phyloP scores from a whole-genome alignment of 2,888 invertebrate species.

The Unio pictorum region DNA sequence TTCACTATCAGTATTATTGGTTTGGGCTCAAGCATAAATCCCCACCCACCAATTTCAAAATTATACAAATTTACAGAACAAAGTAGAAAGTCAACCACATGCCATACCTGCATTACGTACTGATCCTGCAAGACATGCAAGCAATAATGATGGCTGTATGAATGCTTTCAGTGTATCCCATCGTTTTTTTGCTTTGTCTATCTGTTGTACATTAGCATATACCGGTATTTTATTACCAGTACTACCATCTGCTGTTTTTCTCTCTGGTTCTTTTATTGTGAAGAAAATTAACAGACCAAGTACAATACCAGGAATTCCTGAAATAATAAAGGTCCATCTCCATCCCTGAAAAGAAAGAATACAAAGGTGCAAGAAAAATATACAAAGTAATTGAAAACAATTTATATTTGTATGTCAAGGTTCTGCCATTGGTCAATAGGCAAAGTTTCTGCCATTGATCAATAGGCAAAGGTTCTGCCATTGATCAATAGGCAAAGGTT shows the following conservation, averaged over 20 bases:
- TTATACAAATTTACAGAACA: neutral
- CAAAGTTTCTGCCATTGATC: too few relatives aligned
- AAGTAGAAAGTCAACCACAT: too few relatives aligned
- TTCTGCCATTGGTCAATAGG: too few relatives aligned
- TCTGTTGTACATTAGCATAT: slow-evolving; percentile 4
- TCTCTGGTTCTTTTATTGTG: slow-evolving; percentile 69
- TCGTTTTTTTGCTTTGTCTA: slow-evolving; percentile 7
- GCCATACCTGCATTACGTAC: slow-evolving; percentile 69
- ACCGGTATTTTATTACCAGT: neutral
- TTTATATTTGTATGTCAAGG: too few relatives aligned
- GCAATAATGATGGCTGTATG: slow-evolving; percentile 63
- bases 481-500: too few relatives aligned
- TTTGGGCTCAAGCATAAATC: too few relatives aligned
- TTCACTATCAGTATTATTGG: too few relatives aligned
- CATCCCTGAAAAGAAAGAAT: slow-evolving; percentile 67
- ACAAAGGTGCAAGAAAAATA: neutral
- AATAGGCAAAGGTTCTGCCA: too few relatives aligned
- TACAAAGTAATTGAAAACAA: neutral
- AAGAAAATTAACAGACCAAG: slow-evolving; percentile 66
- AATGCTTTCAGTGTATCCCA: slow-evolving; percentile 50
- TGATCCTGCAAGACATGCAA: slow-evolving; percentile 70
- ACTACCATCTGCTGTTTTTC: slow-evolving; percentile 20
- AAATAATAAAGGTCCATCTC: slow-evolving; percentile 71
- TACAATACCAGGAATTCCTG: slow-evolving; percentile 70
- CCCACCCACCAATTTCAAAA: neutral